phyloP scores from a whole-genome alignment of 2,797 vertebrate species.

The Falco columbarius region DNA sequence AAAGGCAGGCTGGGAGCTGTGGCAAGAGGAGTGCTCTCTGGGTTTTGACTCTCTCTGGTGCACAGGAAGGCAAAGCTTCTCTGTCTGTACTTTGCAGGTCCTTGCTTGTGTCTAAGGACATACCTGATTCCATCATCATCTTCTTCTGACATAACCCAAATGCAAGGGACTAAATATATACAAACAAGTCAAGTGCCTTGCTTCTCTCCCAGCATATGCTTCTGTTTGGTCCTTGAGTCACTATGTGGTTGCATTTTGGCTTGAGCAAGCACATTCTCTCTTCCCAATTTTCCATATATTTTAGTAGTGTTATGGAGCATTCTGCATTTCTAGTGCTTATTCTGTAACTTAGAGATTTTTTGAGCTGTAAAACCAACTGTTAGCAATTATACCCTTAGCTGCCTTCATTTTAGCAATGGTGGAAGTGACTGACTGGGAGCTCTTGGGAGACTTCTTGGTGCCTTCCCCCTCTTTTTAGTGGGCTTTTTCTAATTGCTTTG shows the following conservation, averaged over 20 bases:
- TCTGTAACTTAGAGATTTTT: background rate
- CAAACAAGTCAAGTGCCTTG: rapidly evolving
- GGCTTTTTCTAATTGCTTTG: background rate
- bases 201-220: background rate
- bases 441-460: background rate
- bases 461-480: background rate
- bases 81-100: background rate
- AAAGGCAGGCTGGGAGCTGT: background rate
- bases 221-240: background rate
- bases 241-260: background rate
- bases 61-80: background rate
- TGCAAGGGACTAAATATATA: background rate
- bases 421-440: background rate
- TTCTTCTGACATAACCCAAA: background rate
- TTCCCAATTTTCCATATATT: background rate
- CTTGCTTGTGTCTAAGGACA: background rate
- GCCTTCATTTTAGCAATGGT: background rate
- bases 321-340: background rate
- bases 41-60: background rate
- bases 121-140: background rate
- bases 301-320: background rate
- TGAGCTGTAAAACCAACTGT: background rate
- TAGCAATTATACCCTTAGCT: background rate
- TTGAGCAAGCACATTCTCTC: background rate
- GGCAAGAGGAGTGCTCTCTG: background rate